Conservation (phyloP, 2,888 invertebrate species). For the Hirudinaria manillensis region DNA sequence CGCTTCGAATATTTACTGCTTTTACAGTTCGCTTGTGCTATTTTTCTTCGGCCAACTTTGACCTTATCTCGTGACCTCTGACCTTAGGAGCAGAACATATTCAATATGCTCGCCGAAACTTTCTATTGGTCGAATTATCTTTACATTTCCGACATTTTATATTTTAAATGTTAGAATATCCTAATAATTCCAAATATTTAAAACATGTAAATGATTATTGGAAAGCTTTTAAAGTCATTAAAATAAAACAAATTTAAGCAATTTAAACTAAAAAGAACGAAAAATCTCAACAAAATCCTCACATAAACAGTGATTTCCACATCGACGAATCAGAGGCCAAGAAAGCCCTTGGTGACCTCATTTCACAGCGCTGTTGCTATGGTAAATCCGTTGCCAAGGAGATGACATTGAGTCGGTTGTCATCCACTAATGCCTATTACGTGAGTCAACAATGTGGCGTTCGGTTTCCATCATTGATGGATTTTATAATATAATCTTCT, state of each 20-base stretch:
- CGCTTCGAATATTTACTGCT: too few species aligned
- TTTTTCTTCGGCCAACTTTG: too few species aligned
- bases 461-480: too few species aligned
- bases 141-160: not conserved
- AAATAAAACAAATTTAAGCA: not conserved
- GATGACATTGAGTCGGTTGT: constrained; percentile 37
- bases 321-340: constrained; percentile 38
- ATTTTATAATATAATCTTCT: too few species aligned
- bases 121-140: not conserved
- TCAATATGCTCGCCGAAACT: not conserved
- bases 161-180: too few species aligned
- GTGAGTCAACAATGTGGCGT: constrained; percentile 34
- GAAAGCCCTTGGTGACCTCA: constrained; percentile 36
- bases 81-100: too few species aligned
- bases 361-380: constrained; percentile 39
- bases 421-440: constrained; percentile 39
- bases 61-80: too few species aligned
- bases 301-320: constrained; percentile 33
- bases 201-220: too few species aligned
- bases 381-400: constrained; percentile 39
- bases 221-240: not conserved
- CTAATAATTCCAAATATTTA: too few species aligned
- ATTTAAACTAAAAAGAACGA: not conserved
- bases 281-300: not conserved
- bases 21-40: too few species aligned